Percentiles rank a stretch among this genome's conserved stretches.
Conservation (phyloP, 2,888 invertebrate species). For the Drosophila austrosaltans region DNA sequence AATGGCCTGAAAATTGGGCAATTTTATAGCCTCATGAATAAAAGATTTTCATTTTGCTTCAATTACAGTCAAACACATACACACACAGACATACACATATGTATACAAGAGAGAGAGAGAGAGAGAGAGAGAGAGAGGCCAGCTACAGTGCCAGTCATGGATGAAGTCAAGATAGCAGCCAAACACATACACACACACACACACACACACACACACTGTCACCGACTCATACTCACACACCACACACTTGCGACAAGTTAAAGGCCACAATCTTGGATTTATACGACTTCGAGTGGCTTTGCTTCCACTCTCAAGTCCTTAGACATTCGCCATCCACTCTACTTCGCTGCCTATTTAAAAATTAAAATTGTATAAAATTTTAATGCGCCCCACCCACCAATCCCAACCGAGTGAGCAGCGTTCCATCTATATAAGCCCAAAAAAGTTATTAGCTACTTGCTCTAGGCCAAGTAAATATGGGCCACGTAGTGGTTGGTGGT, state of each 20-base stretch:
- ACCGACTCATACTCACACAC: constrained; percentile 35
- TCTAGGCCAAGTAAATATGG: constrained; percentile 4
- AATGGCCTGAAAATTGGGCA: constrained; percentile 83
- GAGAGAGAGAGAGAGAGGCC: constrained; percentile 28
- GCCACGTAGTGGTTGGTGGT: not conserved
- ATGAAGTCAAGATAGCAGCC: constrained; percentile 71
- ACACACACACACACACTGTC: constrained; percentile 22
- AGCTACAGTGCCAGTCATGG: constrained; percentile 55
- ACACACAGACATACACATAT: constrained; percentile 27
- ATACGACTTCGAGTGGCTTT: constrained; percentile 73
- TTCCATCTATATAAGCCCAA: constrained; percentile 53
- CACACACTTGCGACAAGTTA: constrained; percentile 71
- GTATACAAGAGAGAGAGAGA: constrained; percentile 32
- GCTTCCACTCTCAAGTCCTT: constrained; percentile 17
- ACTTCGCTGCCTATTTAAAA: constrained; percentile 69
- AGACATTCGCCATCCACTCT: constrained; percentile 36
- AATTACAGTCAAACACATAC: constrained; percentile 74
- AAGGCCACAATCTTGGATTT: constrained; percentile 77
- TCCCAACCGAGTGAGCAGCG: not conserved
- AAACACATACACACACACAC: constrained; percentile 41
- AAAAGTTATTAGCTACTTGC: constrained; percentile 63
- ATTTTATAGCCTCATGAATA: constrained; percentile 83
- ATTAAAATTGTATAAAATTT: constrained; percentile 73
- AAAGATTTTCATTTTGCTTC: constrained; percentile 81
- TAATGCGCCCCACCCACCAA: constrained; percentile 46